Conservation (phyloP, 2,888 invertebrate genomes). For the Lutraria lutraria region DNA sequence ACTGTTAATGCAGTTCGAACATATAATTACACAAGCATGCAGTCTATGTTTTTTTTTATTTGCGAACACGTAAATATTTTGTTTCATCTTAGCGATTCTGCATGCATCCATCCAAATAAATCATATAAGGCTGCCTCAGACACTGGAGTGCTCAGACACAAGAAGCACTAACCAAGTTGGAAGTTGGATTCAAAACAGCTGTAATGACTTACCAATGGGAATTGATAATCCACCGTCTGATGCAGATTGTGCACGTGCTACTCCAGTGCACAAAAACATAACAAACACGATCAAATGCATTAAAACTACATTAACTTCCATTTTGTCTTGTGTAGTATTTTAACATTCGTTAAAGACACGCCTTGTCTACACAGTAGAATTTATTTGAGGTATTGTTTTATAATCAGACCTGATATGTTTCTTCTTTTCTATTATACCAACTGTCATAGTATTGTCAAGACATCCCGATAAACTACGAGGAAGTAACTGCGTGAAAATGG, state of each 20-base stretch:
- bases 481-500: not conserved
- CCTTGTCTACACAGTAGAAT: not conserved
- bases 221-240: constrained; percentile 12
- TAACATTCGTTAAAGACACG: not conserved
- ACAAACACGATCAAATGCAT: not conserved
- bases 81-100: no score
- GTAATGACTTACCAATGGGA: not conserved
- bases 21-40: no score
- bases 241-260: not conserved
- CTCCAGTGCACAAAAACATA: not conserved
- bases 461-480: constrained; percentile 2
- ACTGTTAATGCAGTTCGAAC: no score
- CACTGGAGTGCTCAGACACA: not conserved
- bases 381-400: not conserved
- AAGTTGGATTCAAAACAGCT: not conserved
- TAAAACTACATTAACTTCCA: not conserved
- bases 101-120: no score
- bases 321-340: not conserved
- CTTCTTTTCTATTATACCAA: not conserved
- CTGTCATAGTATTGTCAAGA: constrained; percentile 13
- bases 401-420: not conserved
- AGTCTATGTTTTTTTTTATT: no score
- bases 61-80: no score
- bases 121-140: no score
- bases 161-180: not conserved